phyloP scores from a whole-genome alignment of 1,140 invertebrate species.

The Bombus superbus region DNA sequence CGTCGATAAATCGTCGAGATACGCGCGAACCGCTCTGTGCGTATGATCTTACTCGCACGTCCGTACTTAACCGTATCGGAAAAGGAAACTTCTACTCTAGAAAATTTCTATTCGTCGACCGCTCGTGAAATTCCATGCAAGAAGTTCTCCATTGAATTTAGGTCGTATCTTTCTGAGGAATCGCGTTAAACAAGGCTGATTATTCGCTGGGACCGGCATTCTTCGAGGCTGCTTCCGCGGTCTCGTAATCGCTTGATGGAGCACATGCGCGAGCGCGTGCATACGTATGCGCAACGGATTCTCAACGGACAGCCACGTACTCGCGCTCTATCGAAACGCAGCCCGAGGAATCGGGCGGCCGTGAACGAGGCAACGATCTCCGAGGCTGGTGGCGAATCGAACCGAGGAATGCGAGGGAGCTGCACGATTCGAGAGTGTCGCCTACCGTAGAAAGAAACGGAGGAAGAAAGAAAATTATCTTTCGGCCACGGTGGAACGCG shows the following conservation, averaged over 20 bases:
- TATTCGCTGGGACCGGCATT: conserved; percentile 34
- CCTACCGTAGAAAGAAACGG: background rate
- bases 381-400: conserved; percentile 36
- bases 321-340: conserved; percentile 8
- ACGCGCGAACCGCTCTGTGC: too few species aligned
- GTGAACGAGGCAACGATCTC: conserved; percentile 51
- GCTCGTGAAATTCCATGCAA: background rate
- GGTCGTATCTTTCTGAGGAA: background rate
- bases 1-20: background rate
- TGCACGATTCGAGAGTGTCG: conserved; percentile 20
- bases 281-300: conserved; percentile 47
- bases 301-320: conserved; percentile 14
- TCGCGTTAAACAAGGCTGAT: conserved; percentile 9
- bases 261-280: conserved; percentile 28
- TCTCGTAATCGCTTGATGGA: conserved; percentile 26
- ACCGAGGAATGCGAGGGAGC: conserved; percentile 37
- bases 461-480: conserved; percentile 11
- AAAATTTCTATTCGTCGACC: background rate
- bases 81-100: background rate
- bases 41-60: too few species aligned
- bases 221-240: conserved; percentile 22
- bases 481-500: background rate
- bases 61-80: background rate
- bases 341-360: conserved; percentile 35
- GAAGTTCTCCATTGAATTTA: background rate